A percentile compares a stretch with the other conserved stretches of the same genome.
phyloP scores from a whole-genome alignment of 2,888 invertebrate species.

The Silvanus unidentatus region DNA sequence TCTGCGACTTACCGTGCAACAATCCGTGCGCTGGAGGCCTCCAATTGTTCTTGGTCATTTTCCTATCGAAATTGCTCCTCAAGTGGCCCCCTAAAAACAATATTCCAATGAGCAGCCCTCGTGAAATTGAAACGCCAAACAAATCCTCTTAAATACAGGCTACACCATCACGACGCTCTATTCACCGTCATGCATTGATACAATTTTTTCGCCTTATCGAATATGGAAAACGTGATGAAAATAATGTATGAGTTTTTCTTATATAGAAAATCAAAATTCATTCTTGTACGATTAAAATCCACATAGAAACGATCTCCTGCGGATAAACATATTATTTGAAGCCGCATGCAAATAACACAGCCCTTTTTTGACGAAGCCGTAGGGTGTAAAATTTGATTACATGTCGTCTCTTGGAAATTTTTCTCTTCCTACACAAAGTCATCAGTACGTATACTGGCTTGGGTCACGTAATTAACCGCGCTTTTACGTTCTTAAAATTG shows the following conservation, averaged over 20 bases:
- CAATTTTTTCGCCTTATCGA: conserved; percentile 5
- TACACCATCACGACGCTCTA: neutral
- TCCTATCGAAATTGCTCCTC: too few species aligned
- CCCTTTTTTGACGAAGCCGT: conserved; percentile 19
- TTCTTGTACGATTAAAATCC: conserved; percentile 45
- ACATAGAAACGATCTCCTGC: conserved; percentile 34
- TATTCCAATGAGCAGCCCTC: too few species aligned
- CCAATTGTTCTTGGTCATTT: too few species aligned
- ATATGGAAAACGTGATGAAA: conserved; percentile 38
- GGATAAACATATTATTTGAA: conserved; percentile 40
- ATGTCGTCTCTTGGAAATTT: conserved; percentile 1
- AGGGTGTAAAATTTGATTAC: conserved; percentile 30
- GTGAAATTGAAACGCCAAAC: too few species aligned
- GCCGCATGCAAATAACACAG: conserved; percentile 23
- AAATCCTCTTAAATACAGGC: neutral
- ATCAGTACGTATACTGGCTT: too few species aligned
- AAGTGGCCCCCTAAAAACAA: too few species aligned
- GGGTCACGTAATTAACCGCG: too few species aligned
- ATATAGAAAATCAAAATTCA: conserved; percentile 47
- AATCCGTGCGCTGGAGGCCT: too few species aligned
- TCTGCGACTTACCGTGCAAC: too few species aligned
- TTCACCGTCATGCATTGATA: conserved; percentile 2
- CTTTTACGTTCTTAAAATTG: too few species aligned
- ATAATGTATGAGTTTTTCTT: conserved; percentile 29
- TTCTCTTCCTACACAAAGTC: too few species aligned